Evolutionary conservation across 2,113 vertebrate species (phyloP).

Genomic region (Channa argus): DNA sequence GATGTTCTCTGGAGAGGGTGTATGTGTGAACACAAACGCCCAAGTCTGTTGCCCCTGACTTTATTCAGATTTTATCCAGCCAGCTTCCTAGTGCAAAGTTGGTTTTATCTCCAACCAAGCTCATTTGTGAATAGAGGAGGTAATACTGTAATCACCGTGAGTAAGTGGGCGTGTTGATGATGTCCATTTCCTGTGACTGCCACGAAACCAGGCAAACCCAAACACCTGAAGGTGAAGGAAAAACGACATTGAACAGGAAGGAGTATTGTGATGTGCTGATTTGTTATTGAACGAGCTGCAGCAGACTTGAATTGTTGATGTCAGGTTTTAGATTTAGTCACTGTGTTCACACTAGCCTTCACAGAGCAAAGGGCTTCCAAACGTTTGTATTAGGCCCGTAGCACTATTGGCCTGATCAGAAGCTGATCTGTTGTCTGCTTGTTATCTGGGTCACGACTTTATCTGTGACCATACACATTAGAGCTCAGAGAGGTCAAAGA

Average conservation of each 20-base stretch:
- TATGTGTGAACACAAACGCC: no score
- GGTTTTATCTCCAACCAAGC: no score
- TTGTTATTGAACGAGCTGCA: background rate
- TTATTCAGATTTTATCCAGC: no score
- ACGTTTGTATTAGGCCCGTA: constrained; percentile 34
- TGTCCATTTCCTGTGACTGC: no score
- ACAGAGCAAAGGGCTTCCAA: constrained; percentile 43
- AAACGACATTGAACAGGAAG: background rate
- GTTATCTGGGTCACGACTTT: constrained; percentile 50
- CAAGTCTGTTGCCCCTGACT: no score
- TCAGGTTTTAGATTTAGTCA: constrained; percentile 2
- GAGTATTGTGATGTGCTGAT: constrained; percentile 14
- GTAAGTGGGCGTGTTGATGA: no score
- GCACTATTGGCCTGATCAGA: constrained; percentile 37
- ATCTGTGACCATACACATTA: constrained; percentile 44
- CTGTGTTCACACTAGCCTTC: background rate
- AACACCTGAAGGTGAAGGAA: no score
- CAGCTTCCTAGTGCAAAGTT: no score
- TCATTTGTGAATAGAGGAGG: no score
- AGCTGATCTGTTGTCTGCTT: constrained; percentile 16
- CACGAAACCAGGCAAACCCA: no score
- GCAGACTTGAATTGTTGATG: constrained; percentile 12
- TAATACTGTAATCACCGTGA: no score
- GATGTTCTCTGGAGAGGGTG: no score
- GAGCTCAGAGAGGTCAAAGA: constrained; percentile 25